These are phyloP conservation scores for Neodon shergylaensis DNA, from an alignment of 2,113 vertebrate species.

Conservation along the genomic window DNA sequence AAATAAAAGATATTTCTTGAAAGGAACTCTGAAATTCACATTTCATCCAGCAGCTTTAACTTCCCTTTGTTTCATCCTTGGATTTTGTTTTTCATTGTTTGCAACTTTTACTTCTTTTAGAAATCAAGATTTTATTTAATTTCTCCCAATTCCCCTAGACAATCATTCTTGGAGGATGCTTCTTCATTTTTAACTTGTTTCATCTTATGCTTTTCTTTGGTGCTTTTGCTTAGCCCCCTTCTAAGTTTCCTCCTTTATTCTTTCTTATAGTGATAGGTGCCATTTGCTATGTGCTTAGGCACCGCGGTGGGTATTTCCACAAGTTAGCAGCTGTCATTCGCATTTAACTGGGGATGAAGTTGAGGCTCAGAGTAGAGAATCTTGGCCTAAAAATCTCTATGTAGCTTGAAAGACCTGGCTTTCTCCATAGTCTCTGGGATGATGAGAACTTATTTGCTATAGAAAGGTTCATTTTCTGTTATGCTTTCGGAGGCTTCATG, in stretches of 20 bases:
- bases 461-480: background rate
- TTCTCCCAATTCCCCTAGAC: background rate
- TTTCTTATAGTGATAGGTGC: background rate
- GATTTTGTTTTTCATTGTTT: conserved; percentile 18
- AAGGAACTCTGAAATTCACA: background rate
- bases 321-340: background rate
- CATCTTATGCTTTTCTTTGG: background rate
- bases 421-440: background rate
- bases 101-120: background rate
- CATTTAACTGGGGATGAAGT: background rate
- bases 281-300: background rate
- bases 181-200: background rate
- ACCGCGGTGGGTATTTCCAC: background rate
- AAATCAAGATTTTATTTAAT: background rate
- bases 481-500: background rate
- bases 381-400: background rate
- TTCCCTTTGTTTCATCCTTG: background rate
- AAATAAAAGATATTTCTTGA: background rate
- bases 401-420: background rate
- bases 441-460: background rate
- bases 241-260: background rate
- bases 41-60: background rate
- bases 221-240: background rate
- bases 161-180: background rate
- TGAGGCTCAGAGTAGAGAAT: background rate